These are phyloP conservation scores for Sphinx pinastri DNA, from an alignment of 2,888 invertebrate species.

Conservation along the genomic window DNA sequence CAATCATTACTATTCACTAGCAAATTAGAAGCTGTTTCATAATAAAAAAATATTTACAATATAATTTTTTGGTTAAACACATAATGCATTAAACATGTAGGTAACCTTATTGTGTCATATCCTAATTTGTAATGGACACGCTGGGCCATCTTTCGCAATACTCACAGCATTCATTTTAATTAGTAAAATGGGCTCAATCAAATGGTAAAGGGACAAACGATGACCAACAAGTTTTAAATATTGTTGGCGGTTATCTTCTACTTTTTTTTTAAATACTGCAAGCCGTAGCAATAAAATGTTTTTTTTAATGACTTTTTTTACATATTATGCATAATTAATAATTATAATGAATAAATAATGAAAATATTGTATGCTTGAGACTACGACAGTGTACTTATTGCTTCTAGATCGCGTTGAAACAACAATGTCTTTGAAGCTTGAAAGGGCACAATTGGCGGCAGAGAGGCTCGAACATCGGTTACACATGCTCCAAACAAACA, in stretches of 20 bases:
- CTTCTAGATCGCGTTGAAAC: conserved; percentile 77
- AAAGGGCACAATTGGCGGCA: conserved; percentile 78
- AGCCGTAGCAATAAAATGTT: too few species aligned
- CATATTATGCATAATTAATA: too few species aligned
- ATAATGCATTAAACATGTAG: not conserved
- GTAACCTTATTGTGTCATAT: conserved; percentile 68
- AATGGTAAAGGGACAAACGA: conserved; percentile 60
- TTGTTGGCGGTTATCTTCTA: not conserved
- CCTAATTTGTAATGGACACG: conserved; percentile 69
- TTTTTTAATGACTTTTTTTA: too few species aligned
- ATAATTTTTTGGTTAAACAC: not conserved
- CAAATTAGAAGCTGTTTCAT: not conserved
- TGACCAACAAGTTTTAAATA: conserved; percentile 34
- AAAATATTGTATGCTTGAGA: too few species aligned
- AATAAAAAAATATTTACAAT: not conserved
- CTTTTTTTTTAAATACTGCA: not conserved
- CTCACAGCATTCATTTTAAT: conserved; percentile 1
- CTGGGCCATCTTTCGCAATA: conserved; percentile 69
- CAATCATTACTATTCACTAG: not conserved
- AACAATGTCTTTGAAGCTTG: conserved; percentile 72
- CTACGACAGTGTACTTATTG: conserved; percentile 31
- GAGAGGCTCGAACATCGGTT: conserved; percentile 76
- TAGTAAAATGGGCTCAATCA: conserved; percentile 49
- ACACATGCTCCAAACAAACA: conserved; percentile 75
- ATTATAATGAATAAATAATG: too few species aligned